A percentile compares a stretch with the other conserved stretches of the same genome.
These are phyloP conservation scores for Galaxias olidus DNA, from an alignment of 2,797 vertebrate species.

Conservation along the genomic window DNA sequence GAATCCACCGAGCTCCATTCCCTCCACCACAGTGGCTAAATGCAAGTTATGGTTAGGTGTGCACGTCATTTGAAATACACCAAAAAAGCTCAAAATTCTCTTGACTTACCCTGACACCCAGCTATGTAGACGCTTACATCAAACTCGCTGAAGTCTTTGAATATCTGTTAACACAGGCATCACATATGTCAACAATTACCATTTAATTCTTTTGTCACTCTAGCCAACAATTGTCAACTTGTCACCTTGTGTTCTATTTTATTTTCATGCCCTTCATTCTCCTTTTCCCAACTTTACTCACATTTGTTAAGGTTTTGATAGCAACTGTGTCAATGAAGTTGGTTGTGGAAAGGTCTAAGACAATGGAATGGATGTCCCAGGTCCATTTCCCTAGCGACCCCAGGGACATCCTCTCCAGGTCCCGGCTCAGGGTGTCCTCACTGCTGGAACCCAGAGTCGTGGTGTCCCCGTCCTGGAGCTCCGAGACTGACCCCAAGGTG, in stretches of 20 bases:
- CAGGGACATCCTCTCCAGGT: slow-evolving; percentile 73
- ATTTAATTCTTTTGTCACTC: too few species aligned
- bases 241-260: too few species aligned
- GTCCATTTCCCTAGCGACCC: slow-evolving; percentile 80
- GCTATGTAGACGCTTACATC: slow-evolving; percentile 88
- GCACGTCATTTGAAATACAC: slow-evolving; percentile 1
- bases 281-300: slow-evolving; percentile 43
- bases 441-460: slow-evolving; percentile 65
- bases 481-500: slow-evolving; percentile 65
- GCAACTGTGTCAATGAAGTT: slow-evolving; percentile 84
- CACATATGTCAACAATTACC: too few species aligned
- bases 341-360: slow-evolving; percentile 86
- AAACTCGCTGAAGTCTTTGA: slow-evolving; percentile 89
- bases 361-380: slow-evolving; percentile 83
- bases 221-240: too few species aligned
- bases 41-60: not conserved
- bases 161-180: slow-evolving; percentile 78
- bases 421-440: slow-evolving; percentile 73
- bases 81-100: slow-evolving; percentile 4
- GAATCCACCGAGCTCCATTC: slow-evolving; percentile 85
- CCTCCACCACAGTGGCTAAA: slow-evolving; percentile 79
- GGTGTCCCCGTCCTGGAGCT: slow-evolving; percentile 69
- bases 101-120: slow-evolving; percentile 82
- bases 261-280: not conserved
- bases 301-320: slow-evolving; percentile 74